Evolutionary conservation across 2,113 vertebrate species (phyloP), one percentile per base, ranked within the genome.

Genomic region (Mesocricetus auratus): DNA sequence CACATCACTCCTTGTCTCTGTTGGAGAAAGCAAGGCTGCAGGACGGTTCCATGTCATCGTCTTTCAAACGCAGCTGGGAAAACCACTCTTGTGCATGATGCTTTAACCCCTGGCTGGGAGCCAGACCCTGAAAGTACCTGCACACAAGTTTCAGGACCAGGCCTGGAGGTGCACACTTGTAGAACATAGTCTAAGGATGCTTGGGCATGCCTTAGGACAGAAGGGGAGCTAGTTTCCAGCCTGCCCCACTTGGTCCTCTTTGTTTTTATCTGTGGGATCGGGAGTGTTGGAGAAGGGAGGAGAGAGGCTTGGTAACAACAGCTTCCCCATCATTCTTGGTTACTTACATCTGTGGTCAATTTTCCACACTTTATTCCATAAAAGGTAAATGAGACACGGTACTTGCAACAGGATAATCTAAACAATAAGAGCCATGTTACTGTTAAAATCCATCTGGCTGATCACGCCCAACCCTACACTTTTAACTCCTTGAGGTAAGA

Each of bases 321-420:
- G 98, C 98, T 98, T 99, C 98, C 98, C 98, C 98, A 95, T 98
- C 98, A 97, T 98, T 98, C 98, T 98, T 98, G 97, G 98, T 98
- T 98, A 97, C 98, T 98, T 98, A 99, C 98, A 99, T 99, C 99
- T 99, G 98, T 98, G 98, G 98, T 99, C 98, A 98, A 99, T 99
- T 99, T 98, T 98, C 98, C 98, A 98, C 98, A 98, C 98, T 99
- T 99, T 98, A 98, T 99, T 98, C 99, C 99, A 99, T 99, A 99
- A 99, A 99, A 99, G 99, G 99, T 98, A 98, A 99, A 98, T 94
- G 98, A 98, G 98, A 98, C 98, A 97, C 98, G 98, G 98, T 98
- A 97, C 98, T 99, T 98, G 98, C 98, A 98, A 98, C 98, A 98
- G 98, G 98, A 98, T 99, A 99, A 99, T 99, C 98, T 98, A 99